A percentile compares a stretch with the other conserved stretches of the same genome.
Conservation (phyloP, 2,113 vertebrate species). For the Candoia aspera region DNA sequence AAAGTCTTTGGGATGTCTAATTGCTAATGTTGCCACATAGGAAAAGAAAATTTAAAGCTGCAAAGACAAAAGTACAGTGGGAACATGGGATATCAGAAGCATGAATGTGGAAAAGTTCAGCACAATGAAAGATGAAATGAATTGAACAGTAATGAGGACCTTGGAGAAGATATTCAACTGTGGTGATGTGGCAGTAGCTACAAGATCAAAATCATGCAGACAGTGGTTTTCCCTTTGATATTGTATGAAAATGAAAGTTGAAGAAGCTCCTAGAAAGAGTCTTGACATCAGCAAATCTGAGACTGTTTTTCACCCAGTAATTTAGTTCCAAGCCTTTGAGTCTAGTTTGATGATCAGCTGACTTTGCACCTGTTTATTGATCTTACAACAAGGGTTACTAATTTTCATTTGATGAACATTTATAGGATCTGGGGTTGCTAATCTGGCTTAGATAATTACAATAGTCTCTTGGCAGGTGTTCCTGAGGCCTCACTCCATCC, state of each 20-base stretch:
- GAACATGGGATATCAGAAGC: neutral
- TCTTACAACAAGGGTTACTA: too few species aligned
- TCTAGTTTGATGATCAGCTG: neutral
- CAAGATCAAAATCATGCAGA: neutral
- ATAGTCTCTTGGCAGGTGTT: too few species aligned
- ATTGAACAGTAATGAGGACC: neutral
- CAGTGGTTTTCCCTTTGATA: neutral
- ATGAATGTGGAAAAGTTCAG: neutral
- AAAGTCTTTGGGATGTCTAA: neutral
- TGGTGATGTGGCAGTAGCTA: neutral
- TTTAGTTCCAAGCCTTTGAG: neutral
- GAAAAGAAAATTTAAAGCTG: neutral
- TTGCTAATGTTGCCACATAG: neutral
- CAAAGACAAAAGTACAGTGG: neutral
- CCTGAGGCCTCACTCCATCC: too few species aligned
- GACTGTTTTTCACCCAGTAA: neutral
- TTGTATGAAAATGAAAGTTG: neutral
- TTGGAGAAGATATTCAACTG: neutral
- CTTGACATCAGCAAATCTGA: neutral
- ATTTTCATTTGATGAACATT: too few species aligned
- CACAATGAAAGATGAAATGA: neutral
- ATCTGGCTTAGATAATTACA: too few species aligned
- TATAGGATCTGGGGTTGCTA: too few species aligned
- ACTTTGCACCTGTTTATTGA: neutral
- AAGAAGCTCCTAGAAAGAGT: neutral